These are phyloP conservation scores for Acridotheres tristis DNA, from an alignment of 2,797 vertebrate species.

Conservation along the genomic window DNA sequence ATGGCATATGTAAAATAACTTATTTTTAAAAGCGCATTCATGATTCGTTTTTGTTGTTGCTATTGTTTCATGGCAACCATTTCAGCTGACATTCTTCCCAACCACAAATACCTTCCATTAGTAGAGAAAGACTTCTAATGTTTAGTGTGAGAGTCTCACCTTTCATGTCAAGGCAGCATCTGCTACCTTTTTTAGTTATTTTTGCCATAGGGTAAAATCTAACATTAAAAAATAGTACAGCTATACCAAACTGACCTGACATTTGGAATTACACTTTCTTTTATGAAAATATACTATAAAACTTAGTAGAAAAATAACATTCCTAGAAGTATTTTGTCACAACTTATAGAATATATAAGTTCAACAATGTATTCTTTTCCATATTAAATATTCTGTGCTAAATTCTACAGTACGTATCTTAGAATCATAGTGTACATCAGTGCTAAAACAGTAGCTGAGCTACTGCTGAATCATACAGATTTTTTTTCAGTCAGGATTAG, in stretches of 20 bases:
- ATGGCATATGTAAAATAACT: neutral
- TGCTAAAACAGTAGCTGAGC: neutral
- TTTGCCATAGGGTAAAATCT: neutral
- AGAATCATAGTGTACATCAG: neutral
- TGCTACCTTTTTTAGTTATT: constrained; percentile 17
- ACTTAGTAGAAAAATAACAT: neutral
- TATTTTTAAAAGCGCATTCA: neutral
- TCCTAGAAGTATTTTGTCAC: neutral
- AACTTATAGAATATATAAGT: neutral
- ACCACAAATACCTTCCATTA: neutral
- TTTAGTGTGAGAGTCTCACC: neutral
- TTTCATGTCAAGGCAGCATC: constrained; percentile 1
- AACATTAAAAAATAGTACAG: neutral
- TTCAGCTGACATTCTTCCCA: neutral
- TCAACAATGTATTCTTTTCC: neutral
- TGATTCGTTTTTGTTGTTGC: neutral
- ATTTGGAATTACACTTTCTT: constrained; percentile 9
- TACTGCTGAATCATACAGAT: neutral
- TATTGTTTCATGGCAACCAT: neutral
- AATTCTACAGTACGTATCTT: neutral
- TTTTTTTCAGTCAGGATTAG: neutral
- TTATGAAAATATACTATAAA: neutral
- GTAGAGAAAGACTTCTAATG: neutral
- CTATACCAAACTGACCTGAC: neutral
- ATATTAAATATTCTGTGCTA: neutral